These are phyloP conservation scores for Pelodytes ibericus DNA, from an alignment of 2,797 vertebrate species.

Conservation along the genomic window DNA sequence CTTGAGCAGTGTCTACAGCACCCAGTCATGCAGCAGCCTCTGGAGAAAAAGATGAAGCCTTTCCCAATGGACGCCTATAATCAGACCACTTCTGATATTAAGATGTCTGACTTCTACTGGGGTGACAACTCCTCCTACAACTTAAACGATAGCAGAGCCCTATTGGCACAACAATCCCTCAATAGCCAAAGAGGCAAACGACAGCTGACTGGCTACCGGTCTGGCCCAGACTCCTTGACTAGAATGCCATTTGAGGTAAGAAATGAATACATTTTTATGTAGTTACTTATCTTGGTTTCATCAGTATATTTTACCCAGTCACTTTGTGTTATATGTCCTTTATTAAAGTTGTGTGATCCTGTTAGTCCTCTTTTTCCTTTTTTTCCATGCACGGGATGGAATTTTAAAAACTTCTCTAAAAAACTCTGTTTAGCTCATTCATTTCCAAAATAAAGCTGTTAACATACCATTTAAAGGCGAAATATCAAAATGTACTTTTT, in stretches of 20 bases:
- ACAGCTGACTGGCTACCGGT: slow-evolving; percentile 80
- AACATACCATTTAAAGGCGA: too few species aligned
- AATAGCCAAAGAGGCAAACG: slow-evolving; percentile 83
- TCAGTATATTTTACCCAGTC: background rate
- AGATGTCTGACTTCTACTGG: slow-evolving; percentile 93
- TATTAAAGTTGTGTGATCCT: background rate
- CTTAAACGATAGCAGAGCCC: slow-evolving; percentile 78
- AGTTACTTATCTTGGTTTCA: background rate
- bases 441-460: too few species aligned
- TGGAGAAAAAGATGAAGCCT: slow-evolving; percentile 94
- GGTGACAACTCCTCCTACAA: slow-evolving; percentile 79
- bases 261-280: background rate
- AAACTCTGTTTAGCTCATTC: too few species aligned
- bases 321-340: background rate
- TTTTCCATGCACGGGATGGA: background rate
- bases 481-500: too few species aligned
- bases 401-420: background rate
- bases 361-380: background rate
- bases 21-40: slow-evolving; percentile 80
- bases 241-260: slow-evolving; percentile 89
- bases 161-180: slow-evolving; percentile 75
- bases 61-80: slow-evolving; percentile 84
- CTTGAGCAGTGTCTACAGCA: slow-evolving; percentile 85
- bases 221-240: slow-evolving; percentile 82
- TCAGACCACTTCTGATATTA: slow-evolving; percentile 82